Evolutionary conservation across 2,113 vertebrate species (phyloP).

Genomic region (Abramis brama): DNA sequence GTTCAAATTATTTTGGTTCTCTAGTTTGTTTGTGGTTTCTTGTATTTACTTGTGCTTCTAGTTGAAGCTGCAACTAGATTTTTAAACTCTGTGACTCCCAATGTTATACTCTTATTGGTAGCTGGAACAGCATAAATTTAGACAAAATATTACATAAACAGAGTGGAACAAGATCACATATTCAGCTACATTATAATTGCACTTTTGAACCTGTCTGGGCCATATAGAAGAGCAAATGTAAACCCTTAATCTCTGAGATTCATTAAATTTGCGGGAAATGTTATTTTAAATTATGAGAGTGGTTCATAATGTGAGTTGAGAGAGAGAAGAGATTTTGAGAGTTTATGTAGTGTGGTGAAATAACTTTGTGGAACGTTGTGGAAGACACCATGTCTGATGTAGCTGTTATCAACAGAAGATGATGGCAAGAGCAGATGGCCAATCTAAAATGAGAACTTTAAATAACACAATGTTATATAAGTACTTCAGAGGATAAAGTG

Average conservation of each 20-base stretch:
- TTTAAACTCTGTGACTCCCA: conserved; percentile 2
- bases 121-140: neutral
- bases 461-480: conserved; percentile 6
- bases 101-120: neutral
- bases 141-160: conserved; percentile 10
- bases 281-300: conserved; percentile 2
- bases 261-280: neutral
- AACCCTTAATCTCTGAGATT: conserved; percentile 7
- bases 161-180: too few species aligned
- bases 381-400: neutral
- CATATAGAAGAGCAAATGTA: conserved; percentile 23
- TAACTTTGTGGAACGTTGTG: neutral
- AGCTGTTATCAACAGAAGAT: neutral
- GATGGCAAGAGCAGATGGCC: neutral
- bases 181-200: conserved; percentile 1
- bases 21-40: neutral
- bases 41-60: neutral
- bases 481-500: conserved; percentile 10
- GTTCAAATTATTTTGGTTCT: neutral
- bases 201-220: neutral
- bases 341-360: conserved; percentile 3
- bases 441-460: conserved; percentile 20
- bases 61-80: neutral
- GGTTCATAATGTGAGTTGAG: conserved; percentile 6
- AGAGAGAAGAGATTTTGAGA: conserved; percentile 2